A percentile compares a stretch with the other conserved stretches of the same genome.
phyloP scores from a whole-genome alignment of 2,113 vertebrate genomes.

The Narcine bancroftii region DNA sequence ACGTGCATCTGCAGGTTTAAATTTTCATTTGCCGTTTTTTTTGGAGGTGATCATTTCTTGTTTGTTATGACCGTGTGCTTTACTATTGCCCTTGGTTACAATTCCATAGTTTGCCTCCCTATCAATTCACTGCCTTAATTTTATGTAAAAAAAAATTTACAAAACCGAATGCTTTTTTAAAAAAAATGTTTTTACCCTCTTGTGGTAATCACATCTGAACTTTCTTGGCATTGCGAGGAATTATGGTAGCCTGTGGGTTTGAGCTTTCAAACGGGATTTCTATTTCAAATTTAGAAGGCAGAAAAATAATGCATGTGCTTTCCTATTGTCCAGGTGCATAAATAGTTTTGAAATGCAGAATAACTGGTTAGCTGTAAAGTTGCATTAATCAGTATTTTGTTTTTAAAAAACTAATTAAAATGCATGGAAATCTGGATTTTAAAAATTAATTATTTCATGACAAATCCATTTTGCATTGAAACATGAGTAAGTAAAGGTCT shows the following conservation, averaged over 20 bases:
- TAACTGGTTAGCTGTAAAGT: neutral
- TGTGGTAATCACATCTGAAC: neutral
- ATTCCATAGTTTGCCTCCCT: neutral
- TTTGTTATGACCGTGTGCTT: neutral
- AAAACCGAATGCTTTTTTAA: neutral
- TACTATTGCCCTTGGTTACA: neutral
- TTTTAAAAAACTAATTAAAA: neutral
- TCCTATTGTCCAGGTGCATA: neutral
- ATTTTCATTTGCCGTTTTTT: neutral
- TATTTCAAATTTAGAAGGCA: neutral
- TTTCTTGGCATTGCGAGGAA: neutral
- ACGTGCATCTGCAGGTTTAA: no score
- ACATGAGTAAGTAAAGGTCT: neutral
- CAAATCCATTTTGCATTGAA: neutral
- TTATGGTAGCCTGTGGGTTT: neutral
- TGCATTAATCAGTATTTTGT: neutral
- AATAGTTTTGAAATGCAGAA: neutral
- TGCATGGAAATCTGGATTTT: neutral
- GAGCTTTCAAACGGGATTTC: neutral
- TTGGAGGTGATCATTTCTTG: neutral
- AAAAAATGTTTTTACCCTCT: neutral
- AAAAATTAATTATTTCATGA: neutral
- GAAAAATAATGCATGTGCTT: neutral
- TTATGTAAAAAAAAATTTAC: neutral
- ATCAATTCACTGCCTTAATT: neutral